A percentile compares a stretch with the other conserved stretches of the same genome.
Conservation (phyloP, 2,113 vertebrate genomes). For the Microtus oregoni region DNA sequence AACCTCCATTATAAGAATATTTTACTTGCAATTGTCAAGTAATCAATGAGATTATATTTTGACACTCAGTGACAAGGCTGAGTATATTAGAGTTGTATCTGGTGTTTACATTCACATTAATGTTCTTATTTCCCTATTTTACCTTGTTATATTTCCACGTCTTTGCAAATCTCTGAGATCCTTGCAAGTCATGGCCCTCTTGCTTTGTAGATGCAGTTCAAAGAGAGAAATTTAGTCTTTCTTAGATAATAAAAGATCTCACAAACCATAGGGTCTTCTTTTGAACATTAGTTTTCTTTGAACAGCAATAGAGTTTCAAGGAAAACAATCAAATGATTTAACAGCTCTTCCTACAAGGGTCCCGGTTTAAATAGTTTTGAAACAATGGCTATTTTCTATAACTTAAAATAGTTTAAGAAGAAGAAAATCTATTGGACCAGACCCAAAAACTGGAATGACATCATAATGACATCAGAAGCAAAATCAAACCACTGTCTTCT, state of each 20-base stretch:
- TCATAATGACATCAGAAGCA: conserved; percentile 6
- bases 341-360: not conserved
- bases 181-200: not conserved
- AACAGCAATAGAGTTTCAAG: conserved; percentile 11
- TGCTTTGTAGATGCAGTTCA: not conserved
- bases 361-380: not conserved
- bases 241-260: not conserved
- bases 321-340: conserved; percentile 27
- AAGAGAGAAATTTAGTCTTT: not conserved
- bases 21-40: not conserved
- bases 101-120: not conserved
- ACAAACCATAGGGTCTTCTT: conserved; percentile 4
- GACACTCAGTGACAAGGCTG: not conserved
- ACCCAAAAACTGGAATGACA: not conserved
- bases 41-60: not conserved
- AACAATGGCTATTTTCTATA: not conserved
- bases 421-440: not conserved
- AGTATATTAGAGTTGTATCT: not conserved
- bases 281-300: conserved; percentile 46
- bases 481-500: not conserved
- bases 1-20: not conserved
- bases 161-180: conserved; percentile 8
- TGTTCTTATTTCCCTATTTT: not conserved
- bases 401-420: not conserved
- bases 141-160: not conserved